Conservation (phyloP, 2,113 vertebrate genomes). For the Alces alces region DNA sequence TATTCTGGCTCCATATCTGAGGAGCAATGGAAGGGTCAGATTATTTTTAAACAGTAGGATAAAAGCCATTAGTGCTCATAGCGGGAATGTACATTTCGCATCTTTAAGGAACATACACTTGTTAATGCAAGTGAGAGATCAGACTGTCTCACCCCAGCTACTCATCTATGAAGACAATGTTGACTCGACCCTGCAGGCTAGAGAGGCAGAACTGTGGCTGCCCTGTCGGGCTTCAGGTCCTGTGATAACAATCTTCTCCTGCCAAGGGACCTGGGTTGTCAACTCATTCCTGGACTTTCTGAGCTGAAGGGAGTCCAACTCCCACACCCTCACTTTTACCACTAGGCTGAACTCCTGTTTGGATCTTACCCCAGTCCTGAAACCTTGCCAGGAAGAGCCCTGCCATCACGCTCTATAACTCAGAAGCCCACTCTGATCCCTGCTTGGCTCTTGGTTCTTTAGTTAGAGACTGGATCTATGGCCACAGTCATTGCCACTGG, state of each 20-base stretch:
- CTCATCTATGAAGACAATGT: neutral
- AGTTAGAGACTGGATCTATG: neutral
- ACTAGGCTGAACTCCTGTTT: neutral
- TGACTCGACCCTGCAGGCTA: neutral
- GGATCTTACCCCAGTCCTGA: neutral
- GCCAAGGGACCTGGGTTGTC: neutral
- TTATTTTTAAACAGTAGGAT: neutral
- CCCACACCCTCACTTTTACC: neutral
- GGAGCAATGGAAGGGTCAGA: neutral
- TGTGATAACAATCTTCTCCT: neutral
- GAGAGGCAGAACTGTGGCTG: neutral
- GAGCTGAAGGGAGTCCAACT: neutral
- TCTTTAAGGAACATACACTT: neutral
- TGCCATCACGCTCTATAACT: neutral
- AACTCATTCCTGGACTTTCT: neutral
- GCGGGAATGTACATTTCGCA: neutral
- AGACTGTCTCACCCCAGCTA: neutral
- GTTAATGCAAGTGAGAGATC: neutral
- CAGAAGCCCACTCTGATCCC: neutral
- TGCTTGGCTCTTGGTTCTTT: neutral
- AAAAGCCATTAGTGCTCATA: neutral
- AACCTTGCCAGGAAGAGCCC: neutral
- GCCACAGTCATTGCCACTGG: neutral
- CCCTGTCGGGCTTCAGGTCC: neutral
- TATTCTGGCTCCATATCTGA: neutral